Base-by-base conservation (phyloP, 2,797 vertebrate species). In the Microhierax caerulescens region DNA sequence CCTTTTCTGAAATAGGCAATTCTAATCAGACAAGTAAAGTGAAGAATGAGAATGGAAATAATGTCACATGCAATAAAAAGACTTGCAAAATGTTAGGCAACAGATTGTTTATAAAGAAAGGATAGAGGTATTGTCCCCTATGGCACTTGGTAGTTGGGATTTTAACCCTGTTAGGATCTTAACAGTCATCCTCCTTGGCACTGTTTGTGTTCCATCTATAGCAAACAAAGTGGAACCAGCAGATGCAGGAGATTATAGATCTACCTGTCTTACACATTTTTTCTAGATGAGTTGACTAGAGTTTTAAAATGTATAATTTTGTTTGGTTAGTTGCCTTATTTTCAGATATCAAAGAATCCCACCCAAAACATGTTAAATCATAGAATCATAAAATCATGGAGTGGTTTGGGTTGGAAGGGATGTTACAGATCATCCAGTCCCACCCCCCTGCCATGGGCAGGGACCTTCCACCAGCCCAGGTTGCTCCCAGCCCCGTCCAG, bases 361-460 rank as follows among this genome's bases (percentile, higher is more conserved):
- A 48, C 3, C 6, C 11, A 37, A 76, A 94, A 45, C 8, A 16
- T 6, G 7, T 2, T 32, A 56, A 53, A 34, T 59, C 8, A 11
- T 5, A 47, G 21, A 68, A 67, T 24, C 36, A 37, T 54, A 34
- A 41, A 22, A 36, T 48, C 30, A 51, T 28, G 23, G 16, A 63
- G 23, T 13, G 6, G 3, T 54, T 53, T 81, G 39, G 3, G 16
- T 41, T 74, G 28, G 28, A 68, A 73, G 19, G 3, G 8, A 50
- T 9, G 18, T 5, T 59, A 36, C 51, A 74, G 10, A 2, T 37
- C 39, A n/a, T 16, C 10, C 19, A 59, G 28, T 59, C 50, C 24
- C 14, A 17, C 2, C 1, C 10, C 8, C 10, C 17, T 59, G 39
- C 9, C 27, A 22, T 6, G 4, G 8, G 7, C 6, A 53, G 10